phyloP scores from a whole-genome alignment of 1,140 invertebrate species.

The Sitodiplosis mosellana region DNA sequence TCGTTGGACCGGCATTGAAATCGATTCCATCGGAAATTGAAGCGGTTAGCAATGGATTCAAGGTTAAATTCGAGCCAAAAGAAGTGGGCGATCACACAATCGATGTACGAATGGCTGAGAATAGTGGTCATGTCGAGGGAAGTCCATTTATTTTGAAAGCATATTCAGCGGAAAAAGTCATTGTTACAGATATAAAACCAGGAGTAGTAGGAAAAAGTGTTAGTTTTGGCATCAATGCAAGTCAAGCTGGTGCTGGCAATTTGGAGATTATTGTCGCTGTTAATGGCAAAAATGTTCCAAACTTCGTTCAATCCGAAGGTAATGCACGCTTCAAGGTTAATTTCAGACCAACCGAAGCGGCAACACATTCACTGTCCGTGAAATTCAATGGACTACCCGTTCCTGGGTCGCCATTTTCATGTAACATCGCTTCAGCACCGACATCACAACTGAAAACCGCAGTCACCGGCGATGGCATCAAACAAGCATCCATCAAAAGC shows the following conservation, averaged over 20 bases:
- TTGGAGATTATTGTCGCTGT: slow-evolving; percentile 95
- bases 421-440: slow-evolving; percentile 40
- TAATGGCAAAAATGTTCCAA: slow-evolving; percentile 93
- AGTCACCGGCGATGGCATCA: slow-evolving; percentile 35
- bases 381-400: slow-evolving; percentile 93
- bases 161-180: slow-evolving; percentile 76
- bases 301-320: slow-evolving; percentile 94
- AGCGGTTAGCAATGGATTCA: slow-evolving; percentile 29
- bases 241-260: slow-evolving; percentile 71
- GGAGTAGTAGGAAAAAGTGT: slow-evolving; percentile 82
- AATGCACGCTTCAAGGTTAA: slow-evolving; percentile 85
- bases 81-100: slow-evolving; percentile 90
- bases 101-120: slow-evolving; percentile 47
- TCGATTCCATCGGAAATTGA: slow-evolving; percentile 46
- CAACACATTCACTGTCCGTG: slow-evolving; percentile 72
- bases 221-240: slow-evolving; percentile 75
- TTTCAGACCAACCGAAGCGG: slow-evolving; percentile 88
- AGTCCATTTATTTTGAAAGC: slow-evolving; percentile 91
- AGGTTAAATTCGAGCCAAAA: slow-evolving; percentile 65
- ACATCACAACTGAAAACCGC: slow-evolving; percentile 26
- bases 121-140: slow-evolving; percentile 67
- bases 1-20: slow-evolving; percentile 52
- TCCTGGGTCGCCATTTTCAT: slow-evolving; percentile 79
- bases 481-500: slow-evolving; percentile 33
- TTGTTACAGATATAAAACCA: slow-evolving; percentile 71